Evolutionary conservation across 2,113 vertebrate species (phyloP).

Genomic region (Gambusia holbrooki): DNA sequence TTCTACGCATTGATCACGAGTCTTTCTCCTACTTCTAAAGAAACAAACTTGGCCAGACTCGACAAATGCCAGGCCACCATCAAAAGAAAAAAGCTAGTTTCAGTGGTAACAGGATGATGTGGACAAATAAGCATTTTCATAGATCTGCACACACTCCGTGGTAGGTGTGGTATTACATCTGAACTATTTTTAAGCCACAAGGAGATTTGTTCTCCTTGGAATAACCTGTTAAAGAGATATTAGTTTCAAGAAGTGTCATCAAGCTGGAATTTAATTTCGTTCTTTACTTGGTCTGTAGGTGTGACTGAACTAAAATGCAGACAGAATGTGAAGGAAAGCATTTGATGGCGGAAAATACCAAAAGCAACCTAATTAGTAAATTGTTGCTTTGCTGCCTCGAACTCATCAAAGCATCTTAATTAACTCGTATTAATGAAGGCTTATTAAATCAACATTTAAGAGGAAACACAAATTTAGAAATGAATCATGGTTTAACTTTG

Average conservation of each 20-base stretch:
- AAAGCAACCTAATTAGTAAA: neutral
- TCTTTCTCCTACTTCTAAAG: neutral
- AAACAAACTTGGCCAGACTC: neutral
- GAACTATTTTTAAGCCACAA: neutral
- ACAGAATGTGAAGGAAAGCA: neutral
- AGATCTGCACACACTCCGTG: neutral
- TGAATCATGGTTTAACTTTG: neutral
- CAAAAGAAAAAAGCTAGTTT: neutral
- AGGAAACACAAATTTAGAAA: neutral
- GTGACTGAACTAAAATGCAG: neutral
- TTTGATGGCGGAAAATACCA: neutral
- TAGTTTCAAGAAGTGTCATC: neutral
- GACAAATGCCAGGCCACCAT: neutral
- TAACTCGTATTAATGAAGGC: neutral
- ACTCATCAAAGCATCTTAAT: neutral
- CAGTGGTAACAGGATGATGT: neutral
- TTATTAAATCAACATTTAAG: neutral
- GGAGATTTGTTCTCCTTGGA: neutral
- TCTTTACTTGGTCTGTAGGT: neutral
- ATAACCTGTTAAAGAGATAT: neutral
- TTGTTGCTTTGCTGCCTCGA: neutral
- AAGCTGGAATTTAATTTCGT: neutral
- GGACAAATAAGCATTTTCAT: neutral
- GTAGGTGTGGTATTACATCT: neutral
- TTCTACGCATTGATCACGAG: neutral